These are phyloP conservation scores for Diaphora mendica DNA, from an alignment of 2,888 invertebrate species.

Conservation along the genomic window DNA sequence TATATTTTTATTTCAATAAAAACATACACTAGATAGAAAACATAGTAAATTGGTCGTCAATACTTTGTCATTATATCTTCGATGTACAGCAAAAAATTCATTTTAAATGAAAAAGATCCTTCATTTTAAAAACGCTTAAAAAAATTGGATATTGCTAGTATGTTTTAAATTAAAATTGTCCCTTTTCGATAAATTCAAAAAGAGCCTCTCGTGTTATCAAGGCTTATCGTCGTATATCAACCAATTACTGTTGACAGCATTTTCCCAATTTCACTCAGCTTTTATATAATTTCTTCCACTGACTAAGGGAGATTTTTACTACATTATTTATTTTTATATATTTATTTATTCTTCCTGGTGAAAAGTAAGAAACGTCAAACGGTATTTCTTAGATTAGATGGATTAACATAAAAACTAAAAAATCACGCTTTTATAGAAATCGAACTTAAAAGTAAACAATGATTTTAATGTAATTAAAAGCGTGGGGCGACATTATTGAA, in stretches of 20 bases:
- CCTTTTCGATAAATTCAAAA: neutral
- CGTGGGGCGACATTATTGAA: no score
- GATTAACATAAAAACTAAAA: no score
- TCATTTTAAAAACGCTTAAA: neutral
- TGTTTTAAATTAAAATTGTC: neutral
- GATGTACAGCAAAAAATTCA: neutral
- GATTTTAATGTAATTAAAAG: no score
- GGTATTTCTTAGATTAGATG: no score
- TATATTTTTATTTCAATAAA: no score
- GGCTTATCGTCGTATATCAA: conserved; percentile 44
- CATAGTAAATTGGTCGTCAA: neutral
- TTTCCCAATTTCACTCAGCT: conserved; percentile 41
- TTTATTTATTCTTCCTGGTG: no score
- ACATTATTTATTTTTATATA: no score
- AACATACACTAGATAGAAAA: no score
- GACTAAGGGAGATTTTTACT: neutral
- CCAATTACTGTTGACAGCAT: conserved; percentile 51
- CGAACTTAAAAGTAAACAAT: no score
- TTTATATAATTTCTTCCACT: neutral
- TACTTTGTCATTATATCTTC: neutral
- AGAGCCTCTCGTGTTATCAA: neutral
- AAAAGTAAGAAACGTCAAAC: no score
- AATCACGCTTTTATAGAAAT: no score
- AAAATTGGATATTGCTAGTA: no score
- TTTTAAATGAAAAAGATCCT: neutral